Conservation (phyloP, 2,797 vertebrate species). For the Enteromius viviparus region DNA sequence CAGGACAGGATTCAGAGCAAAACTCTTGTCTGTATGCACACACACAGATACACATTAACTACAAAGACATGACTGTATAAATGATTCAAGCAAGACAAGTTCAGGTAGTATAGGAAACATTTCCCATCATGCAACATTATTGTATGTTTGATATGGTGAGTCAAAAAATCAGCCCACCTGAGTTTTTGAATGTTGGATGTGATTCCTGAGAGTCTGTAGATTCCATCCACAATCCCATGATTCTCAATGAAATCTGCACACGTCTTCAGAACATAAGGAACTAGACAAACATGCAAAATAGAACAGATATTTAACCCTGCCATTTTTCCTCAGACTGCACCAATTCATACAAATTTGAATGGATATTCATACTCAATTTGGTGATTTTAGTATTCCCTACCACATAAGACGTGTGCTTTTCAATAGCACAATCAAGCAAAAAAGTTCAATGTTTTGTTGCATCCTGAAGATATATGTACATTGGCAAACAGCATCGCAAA, state of each 20-base stretch:
- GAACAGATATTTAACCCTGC: background rate
- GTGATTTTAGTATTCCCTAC: background rate
- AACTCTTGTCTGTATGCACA: conserved; percentile 90
- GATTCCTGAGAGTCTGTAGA: conserved; percentile 95
- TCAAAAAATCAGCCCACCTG: conserved; percentile 77
- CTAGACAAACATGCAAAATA: conserved; percentile 66
- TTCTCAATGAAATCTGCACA: conserved; percentile 97
- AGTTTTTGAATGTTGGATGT: conserved; percentile 97
- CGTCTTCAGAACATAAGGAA: conserved; percentile 92
- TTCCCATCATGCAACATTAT: too few relatives aligned
- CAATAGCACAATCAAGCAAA: background rate
- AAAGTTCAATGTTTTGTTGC: background rate
- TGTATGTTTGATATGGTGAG: background rate
- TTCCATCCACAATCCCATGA: conserved; percentile 94
- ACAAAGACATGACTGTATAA: conserved; percentile 1
- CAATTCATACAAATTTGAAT: background rate
- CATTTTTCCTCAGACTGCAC: background rate
- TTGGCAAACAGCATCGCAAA: background rate
- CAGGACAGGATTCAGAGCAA: conserved; percentile 91
- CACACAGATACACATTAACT: conserved; percentile 32
- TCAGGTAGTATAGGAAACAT: background rate
- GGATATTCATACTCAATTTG: background rate
- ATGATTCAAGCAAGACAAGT: background rate
- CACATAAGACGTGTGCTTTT: background rate
- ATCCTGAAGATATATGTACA: background rate